These are phyloP conservation scores for Sinocyclocheilus maitianheensis DNA, from an alignment of 2,113 vertebrate species.

Conservation along the genomic window DNA sequence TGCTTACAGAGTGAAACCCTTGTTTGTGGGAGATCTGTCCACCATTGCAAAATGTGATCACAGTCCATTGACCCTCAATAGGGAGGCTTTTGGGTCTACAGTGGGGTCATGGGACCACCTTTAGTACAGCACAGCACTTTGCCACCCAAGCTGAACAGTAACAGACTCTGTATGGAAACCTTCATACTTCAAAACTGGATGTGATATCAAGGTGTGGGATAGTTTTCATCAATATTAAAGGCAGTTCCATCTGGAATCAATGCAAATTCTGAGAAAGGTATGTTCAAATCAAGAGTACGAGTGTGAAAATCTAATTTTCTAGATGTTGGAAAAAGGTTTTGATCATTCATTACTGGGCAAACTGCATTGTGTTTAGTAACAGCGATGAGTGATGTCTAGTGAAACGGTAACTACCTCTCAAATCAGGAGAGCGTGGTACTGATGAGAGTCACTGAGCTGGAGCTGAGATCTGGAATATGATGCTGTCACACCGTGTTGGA, in stretches of 20 bases:
- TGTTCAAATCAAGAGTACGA: not conserved
- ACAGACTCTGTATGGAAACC: slow-evolving; percentile 16
- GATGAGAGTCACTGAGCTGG: slow-evolving; percentile 59
- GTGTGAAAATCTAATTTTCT: not conserved
- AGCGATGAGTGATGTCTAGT: not conserved
- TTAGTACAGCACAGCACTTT: slow-evolving; percentile 47
- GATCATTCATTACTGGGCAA: not conserved
- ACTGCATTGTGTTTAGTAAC: not conserved
- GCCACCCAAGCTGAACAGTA: slow-evolving; percentile 56
- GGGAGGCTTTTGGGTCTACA: slow-evolving; percentile 74
- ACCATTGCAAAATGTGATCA: slow-evolving; percentile 79
- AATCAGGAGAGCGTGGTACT: slow-evolving; percentile 58
- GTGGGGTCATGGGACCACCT: slow-evolving; percentile 63
- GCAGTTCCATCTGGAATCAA: slow-evolving; percentile 38
- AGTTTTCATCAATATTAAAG: slow-evolving; percentile 12
- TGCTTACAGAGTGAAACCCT: slow-evolving; percentile 80
- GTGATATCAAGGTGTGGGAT: not conserved
- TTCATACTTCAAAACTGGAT: slow-evolving; percentile 43
- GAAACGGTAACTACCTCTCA: slow-evolving; percentile 10
- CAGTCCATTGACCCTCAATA: slow-evolving; percentile 76
- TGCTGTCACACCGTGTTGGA: slow-evolving; percentile 57
- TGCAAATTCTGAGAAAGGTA: slow-evolving; percentile 55
- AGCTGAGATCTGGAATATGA: slow-evolving; percentile 65
- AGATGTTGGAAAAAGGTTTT: no score
- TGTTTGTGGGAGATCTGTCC: slow-evolving; percentile 76